Evolutionary conservation across 1,140 invertebrate genomes (phyloP).

Genomic region (Elymnias hypermnestra): DNA sequence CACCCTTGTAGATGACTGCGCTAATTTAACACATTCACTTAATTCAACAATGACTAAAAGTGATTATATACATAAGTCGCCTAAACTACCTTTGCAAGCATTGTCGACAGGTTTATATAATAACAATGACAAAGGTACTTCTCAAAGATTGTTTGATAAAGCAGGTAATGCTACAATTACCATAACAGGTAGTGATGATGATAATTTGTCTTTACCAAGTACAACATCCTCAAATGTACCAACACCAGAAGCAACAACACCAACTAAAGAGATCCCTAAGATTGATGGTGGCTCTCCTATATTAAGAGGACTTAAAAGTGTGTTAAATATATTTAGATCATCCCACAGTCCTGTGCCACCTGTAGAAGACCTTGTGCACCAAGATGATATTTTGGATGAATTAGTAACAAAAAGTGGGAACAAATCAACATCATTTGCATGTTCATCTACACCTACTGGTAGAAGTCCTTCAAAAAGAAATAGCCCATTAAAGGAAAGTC

Average conservation of each 20-base stretch:
- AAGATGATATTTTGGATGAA: background rate
- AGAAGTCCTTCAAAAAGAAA: constrained; percentile 36
- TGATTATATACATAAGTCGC: constrained; percentile 35
- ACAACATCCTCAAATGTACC: constrained; percentile 46
- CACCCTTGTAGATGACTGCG: constrained; percentile 26
- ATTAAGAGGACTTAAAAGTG: constrained; percentile 60
- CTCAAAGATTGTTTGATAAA: background rate
- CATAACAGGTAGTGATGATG: constrained; percentile 36
- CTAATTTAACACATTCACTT: constrained; percentile 47
- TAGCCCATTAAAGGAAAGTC: constrained; percentile 54
- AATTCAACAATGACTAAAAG: constrained; percentile 48
- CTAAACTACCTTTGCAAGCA: constrained; percentile 42
- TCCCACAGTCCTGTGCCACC: constrained; percentile 57
- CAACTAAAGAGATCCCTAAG: constrained; percentile 55
- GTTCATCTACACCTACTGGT: constrained; percentile 47
- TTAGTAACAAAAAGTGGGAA: background rate
- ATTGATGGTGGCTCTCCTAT: constrained; percentile 51
- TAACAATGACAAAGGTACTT: constrained; percentile 15
- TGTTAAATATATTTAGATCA: constrained; percentile 60
- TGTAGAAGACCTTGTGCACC: constrained; percentile 13
- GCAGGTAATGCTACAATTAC: constrained; percentile 26
- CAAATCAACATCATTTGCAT: background rate
- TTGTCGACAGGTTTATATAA: constrained; percentile 16
- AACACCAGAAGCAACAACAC: constrained; percentile 60
- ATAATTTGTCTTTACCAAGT: constrained; percentile 50